Conservation (phyloP, 2,797 vertebrate genomes). For the Heterohyrax brucei region DNA sequence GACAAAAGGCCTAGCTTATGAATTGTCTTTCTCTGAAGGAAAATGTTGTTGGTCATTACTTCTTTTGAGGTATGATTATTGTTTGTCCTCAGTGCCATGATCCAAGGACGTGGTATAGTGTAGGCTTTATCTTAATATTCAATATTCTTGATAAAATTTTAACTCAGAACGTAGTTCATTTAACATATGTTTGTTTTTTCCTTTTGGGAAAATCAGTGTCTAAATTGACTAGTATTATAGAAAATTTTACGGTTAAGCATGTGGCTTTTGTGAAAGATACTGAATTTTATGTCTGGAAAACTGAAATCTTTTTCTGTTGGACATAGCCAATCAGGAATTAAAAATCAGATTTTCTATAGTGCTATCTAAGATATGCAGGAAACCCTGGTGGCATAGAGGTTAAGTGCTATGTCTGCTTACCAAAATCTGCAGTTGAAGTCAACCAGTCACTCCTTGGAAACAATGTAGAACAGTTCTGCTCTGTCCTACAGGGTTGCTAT, state of each 20-base stretch:
- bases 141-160: conserved; percentile 42
- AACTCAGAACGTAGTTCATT: conserved; percentile 15
- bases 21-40: background rate
- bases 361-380: background rate
- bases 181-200: background rate
- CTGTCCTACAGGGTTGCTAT: too few species aligned
- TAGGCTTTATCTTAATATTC: conserved; percentile 32
- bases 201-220: conserved; percentile 6
- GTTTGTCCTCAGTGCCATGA: background rate
- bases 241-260: conserved; percentile 6
- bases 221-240: background rate
- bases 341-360: conserved; percentile 27
- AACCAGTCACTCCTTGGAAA: too few species aligned
- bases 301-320: background rate
- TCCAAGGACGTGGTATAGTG: background rate
- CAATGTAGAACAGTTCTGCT: too few species aligned
- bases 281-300: conserved; percentile 46
- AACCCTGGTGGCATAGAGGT: too few species aligned
- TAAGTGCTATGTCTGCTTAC: too few species aligned
- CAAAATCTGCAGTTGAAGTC: too few species aligned
- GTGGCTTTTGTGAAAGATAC: conserved; percentile 50
- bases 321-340: background rate
- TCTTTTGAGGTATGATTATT: background rate
- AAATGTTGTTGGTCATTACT: background rate
- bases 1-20: background rate